Evolutionary conservation across 2,888 invertebrate species (phyloP), one percentile per base, ranked within the genome.

Genomic region (Saturnia japonica): DNA sequence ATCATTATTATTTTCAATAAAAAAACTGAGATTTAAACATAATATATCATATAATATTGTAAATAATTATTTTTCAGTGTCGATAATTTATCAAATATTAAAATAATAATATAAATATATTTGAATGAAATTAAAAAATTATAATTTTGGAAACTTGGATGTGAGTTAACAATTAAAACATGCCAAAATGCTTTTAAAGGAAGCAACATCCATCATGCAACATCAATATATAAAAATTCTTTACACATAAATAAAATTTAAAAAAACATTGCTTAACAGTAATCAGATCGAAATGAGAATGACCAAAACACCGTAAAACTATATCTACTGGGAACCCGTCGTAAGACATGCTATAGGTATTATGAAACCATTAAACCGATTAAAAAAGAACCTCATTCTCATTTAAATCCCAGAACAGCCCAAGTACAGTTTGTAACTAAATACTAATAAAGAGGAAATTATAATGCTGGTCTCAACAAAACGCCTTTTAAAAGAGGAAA

Each of bases 201-300:
- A 91, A 91, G 92, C 91, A 76, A 89, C 91, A 90, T 90, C 80
- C 91, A 91, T 85, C 93, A 92, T 93, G 93, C 93, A 88, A 92
- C 93, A 92, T 90, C 78, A 82, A 90, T 80, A 84, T 68, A 84
- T 80, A 77, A 84, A 79, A 82, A 85, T 81, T 84, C 76, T 78
- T 76, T 78, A 81, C 79, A 78, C 81, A 77, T 75, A 83, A 82
- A 80, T 82, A 81, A 85, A 78, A 79, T 78, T 76, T 77, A 80
- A 77, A 85, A 85, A 84, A 85, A 82, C 75, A 73, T 19, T 74
- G 79, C 82, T 85, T 79, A 85, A 40, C 75, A 74, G 78, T 82
- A 80, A 77, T 77, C 77, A 90, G 91, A 93, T 92, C 83, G 80
- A 93, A 93, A 91, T 90, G 93, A 93, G 93, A 93, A 93, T 93